Percentiles rank a stretch among this genome's conserved stretches.
These are phyloP conservation scores for Taphrorychus bicolor DNA, from an alignment of 2,888 invertebrate species.

Conservation along the genomic window DNA sequence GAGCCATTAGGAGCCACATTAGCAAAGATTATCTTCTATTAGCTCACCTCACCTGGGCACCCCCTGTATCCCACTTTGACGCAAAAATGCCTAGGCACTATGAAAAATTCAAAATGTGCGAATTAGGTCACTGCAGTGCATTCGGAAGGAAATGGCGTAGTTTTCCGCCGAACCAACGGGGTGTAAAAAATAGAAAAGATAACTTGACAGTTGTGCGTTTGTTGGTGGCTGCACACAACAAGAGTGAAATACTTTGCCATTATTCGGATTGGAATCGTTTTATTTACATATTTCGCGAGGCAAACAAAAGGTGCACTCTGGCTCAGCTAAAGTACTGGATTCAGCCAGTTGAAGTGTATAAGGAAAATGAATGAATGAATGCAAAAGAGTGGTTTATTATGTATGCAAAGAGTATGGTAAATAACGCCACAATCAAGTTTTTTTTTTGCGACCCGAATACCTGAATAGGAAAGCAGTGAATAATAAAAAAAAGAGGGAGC, in stretches of 20 bases:
- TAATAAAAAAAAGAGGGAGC: neutral
- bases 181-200: slow-evolving; percentile 2
- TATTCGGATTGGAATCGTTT: neutral
- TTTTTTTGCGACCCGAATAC: neutral
- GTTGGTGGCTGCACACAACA: neutral
- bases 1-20: neutral
- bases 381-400: neutral
- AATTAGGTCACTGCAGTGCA: slow-evolving; percentile 18
- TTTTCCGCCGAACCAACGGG: neutral
- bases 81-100: neutral
- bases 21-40: no score
- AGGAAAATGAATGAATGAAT: neutral
- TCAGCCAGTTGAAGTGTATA: neutral
- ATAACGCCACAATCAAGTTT: neutral
- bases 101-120: slow-evolving; percentile 8
- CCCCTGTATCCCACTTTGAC: no score
- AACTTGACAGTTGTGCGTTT: slow-evolving; percentile 2
- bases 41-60: no score
- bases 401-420: neutral
- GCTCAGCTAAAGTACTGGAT: neutral
- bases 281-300: neutral
- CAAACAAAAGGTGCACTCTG: neutral
- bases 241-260: neutral
- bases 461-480: neutral
- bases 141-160: slow-evolving; percentile 14